phyloP scores from a whole-genome alignment of 1,140 invertebrate species.

The Caenorhabditis elegans region DNA sequence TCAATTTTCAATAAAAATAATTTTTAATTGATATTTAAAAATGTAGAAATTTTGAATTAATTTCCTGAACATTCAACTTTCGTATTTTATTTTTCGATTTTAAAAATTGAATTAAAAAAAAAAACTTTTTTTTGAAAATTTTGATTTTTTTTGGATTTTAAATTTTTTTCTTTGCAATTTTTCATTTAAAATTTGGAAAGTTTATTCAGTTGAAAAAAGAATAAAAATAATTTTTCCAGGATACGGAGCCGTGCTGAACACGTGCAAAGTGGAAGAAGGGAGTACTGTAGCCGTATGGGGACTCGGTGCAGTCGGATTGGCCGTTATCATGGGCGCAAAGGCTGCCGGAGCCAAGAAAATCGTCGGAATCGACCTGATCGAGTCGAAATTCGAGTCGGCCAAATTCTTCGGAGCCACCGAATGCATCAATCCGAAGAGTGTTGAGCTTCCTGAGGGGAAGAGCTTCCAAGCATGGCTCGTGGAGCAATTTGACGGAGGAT shows the following conservation, averaged over 20 bases:
- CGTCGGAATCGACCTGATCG: slow-evolving; percentile 90
- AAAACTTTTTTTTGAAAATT: no score
- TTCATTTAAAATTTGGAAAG: no score
- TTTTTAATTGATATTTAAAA: no score
- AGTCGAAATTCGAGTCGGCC: slow-evolving; percentile 74
- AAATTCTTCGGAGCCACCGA: slow-evolving; percentile 70
- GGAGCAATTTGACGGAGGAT: slow-evolving; percentile 89
- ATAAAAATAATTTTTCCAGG: slow-evolving; percentile 69
- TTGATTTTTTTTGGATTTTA: no score
- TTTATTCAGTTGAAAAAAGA: no score
- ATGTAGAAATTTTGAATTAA: no score
- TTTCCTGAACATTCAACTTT: no score
- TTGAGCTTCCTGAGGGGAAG: background rate
- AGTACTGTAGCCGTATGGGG: slow-evolving; percentile 89
- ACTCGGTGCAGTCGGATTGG: slow-evolving; percentile 91
- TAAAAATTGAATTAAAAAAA: no score
- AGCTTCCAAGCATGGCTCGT: slow-evolving; percentile 67
- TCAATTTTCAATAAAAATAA: no score
- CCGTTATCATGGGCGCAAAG: slow-evolving; percentile 84
- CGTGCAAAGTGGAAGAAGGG: slow-evolving; percentile 78
- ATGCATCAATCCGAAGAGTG: slow-evolving; percentile 51
- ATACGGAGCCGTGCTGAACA: slow-evolving; percentile 85
- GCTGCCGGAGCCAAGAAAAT: slow-evolving; percentile 84
- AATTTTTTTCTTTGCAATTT: no score
- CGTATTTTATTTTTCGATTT: no score